Evolutionary conservation across 2,113 vertebrate species (phyloP).

Genomic region (Spea multiplicata): DNA sequence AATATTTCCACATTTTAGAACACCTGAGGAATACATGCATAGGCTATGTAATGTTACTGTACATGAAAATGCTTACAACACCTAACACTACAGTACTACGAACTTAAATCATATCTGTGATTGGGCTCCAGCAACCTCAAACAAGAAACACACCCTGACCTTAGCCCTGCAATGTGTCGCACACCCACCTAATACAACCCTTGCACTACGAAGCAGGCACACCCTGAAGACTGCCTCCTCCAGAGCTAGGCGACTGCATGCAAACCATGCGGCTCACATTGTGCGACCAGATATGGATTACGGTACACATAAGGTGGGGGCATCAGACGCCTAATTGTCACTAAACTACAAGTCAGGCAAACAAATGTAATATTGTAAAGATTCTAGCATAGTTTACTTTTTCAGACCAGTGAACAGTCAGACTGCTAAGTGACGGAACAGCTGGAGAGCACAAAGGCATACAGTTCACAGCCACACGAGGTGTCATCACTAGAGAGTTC

Average conservation of each 20-base stretch:
- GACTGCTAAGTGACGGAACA: not conserved
- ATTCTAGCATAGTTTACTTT: no score
- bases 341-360: not conserved
- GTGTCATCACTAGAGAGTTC: not conserved
- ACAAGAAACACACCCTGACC: slow-evolving; percentile 20
- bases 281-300: not conserved
- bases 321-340: not conserved
- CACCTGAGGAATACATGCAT: not conserved
- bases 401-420: not conserved
- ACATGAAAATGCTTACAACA: not conserved
- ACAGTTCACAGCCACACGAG: not conserved
- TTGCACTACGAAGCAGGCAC: not conserved
- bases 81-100: not conserved
- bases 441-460: not conserved
- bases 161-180: slow-evolving; percentile 9
- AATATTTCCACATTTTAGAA: no score
- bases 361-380: not conserved
- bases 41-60: not conserved
- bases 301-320: no score
- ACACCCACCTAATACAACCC: slow-evolving; percentile 3
- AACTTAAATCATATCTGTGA: not conserved
- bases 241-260: not conserved
- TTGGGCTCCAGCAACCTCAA: not conserved
- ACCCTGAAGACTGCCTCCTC: not conserved
- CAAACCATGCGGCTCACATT: not conserved